Conservation (phyloP, 1,140 invertebrate genomes). For the Philaenus spumarius region DNA sequence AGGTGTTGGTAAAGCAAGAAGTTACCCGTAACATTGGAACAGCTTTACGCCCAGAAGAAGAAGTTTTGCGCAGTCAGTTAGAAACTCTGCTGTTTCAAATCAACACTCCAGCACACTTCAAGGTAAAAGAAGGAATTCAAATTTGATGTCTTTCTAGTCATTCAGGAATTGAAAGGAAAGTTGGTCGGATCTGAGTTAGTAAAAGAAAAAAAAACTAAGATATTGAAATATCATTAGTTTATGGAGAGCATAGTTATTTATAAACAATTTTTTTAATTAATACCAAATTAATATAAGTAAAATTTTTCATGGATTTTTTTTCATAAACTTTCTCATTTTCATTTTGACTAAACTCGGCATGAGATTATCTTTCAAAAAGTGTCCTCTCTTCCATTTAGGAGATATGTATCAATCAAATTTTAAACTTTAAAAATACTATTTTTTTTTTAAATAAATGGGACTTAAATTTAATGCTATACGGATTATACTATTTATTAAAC, state of each 20-base stretch:
- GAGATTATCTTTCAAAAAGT: too few species aligned
- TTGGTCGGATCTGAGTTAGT: not conserved
- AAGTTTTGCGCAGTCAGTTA: constrained; percentile 72
- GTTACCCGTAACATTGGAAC: constrained; percentile 76
- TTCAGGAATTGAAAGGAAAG: not conserved
- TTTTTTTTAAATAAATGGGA: too few species aligned
- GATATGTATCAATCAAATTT: too few species aligned
- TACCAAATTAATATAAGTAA: not conserved
- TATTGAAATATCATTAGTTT: not conserved
- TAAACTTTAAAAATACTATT: too few species aligned
- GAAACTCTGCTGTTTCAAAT: constrained; percentile 81
- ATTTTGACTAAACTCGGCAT: too few species aligned
- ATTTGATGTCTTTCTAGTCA: not conserved
- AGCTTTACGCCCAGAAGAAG: constrained; percentile 81
- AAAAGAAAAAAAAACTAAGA: not conserved
- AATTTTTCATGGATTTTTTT: not conserved
- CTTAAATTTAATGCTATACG: too few species aligned
- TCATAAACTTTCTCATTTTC: too few species aligned
- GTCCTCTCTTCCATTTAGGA: too few species aligned
- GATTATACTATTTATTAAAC: too few species aligned
- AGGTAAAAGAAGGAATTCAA: constrained; percentile 52
- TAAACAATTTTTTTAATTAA: not conserved
- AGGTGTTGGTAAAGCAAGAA: constrained; percentile 84
- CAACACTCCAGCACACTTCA: constrained; percentile 85
- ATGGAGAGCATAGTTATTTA: not conserved